Evolutionary conservation across 2,888 invertebrate species (phyloP), one percentile per base, ranked within the genome.

Genomic region (Scaptodrosophila latifasciaeformis): DNA sequence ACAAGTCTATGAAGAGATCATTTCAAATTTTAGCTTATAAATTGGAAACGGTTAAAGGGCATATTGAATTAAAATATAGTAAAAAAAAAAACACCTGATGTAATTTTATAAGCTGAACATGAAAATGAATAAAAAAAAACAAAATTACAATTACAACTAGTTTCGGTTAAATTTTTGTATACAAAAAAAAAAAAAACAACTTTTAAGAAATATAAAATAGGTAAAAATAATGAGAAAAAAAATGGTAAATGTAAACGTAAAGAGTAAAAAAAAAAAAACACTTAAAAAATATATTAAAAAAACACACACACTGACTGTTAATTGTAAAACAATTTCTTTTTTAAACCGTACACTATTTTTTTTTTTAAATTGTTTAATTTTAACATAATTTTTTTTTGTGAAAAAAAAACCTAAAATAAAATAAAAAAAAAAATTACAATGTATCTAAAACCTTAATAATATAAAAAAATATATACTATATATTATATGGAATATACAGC

Each of bases 241-340:
- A 54, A 60, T 61, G 69, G 43, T 47, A 71, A 62, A 57, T 56
- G 62, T 62, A 67, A 60, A 67, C 62, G 48, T 31, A 48, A 48
- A 69, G 59, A 45, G 52, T 67, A 55, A 67, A 66, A 67, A 46
- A 49, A 53, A 27, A 46, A 46, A 50, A 27, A 40, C 61, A 63
- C 49, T 50, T 17, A 37, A 52, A 52, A 65, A 64, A 60, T 61
- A 64, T 66, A 60, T 51, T 58, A 65, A 62, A 55, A 68, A 60
- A 57, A 77, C 65, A 71, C 76, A 82, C 76, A 82, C 83, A 85
- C 84, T 85, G 85, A 85, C 86, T 85, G 85, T 85, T 85, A 85
- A 85, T 85, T 85, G 85, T 85, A 85, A 85, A 86, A 84, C 83
- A 84, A 85, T 83, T 85, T 85, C 80, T 59, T 74, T 78, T 74